Evolutionary conservation across 1,140 invertebrate genomes (phyloP), one percentile per base, ranked within the genome.

Genomic region (Drosophila nannoptera): DNA sequence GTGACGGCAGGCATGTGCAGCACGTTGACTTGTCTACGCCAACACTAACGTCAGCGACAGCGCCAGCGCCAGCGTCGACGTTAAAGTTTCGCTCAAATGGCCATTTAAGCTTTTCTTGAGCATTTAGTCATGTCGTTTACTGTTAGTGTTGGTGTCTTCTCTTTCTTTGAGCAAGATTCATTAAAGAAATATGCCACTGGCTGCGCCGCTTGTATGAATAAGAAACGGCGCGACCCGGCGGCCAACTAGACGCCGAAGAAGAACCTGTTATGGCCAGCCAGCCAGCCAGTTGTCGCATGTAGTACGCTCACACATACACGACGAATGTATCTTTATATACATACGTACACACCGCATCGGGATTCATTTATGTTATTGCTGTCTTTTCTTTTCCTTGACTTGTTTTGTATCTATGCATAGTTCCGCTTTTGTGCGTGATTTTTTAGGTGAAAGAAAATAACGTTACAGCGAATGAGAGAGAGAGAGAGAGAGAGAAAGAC

Each of bases 141-240:
- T 68, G 60, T 70, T 66, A 43, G 53, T 59, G 54, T 61, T 60
- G 33, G 46, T 68, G n/a, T 58, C 48, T 54, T 46, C 9, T 64
- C 14, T 48, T 9, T 62, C 22, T 46, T 38, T 36, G 60, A 53
- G 71, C 48, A 38, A 81, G 71, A 86, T 86, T 86, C 82, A 86
- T 86, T 86, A 86, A 86, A 87, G 81, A 86, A 86, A 86, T 75
- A 87, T 87, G 71, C 71, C 74, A 87, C 71, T 45, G 46, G 31
- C 55, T 49, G 52, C 35, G 6, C 36, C 32, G n/a, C 35, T 54
- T 54, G 65, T 60, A 52, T 54, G 52, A 61, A 53, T 69, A 77
- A 76, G 65, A 84, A 75, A 83, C 73, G 59, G 42, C 56, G 62
- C 53, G 54, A 69, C 52, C 63, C 66, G 66, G 68, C 71, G 66